A percentile compares a stretch with the other conserved stretches of the same genome.
Evolutionary conservation across 2,113 vertebrate genomes (phyloP).

Genomic region (Gymnobelideus leadbeateri): DNA sequence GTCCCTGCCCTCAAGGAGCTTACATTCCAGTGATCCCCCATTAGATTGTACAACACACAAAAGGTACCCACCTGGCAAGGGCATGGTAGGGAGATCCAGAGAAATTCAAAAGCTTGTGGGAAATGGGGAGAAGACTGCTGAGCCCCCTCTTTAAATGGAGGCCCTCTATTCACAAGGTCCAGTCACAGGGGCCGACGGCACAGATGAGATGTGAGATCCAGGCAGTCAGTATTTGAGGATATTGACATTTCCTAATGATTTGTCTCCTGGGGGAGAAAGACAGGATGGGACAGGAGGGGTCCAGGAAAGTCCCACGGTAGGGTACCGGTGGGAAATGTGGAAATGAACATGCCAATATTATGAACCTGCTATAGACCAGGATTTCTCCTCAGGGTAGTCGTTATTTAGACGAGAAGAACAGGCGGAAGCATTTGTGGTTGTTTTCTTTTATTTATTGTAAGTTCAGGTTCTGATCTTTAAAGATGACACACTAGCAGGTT

Average conservation of each 20-base stretch:
- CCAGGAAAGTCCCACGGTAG: not conserved
- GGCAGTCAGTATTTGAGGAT: not conserved
- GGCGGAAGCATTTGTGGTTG: not conserved
- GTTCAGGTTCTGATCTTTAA: not conserved
- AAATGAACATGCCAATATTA: not conserved
- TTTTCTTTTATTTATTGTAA: not conserved
- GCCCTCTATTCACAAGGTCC: too few relatives aligned
- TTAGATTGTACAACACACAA: slow-evolving; percentile 34
- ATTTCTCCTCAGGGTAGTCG: not conserved
- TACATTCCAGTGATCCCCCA: slow-evolving; percentile 8
- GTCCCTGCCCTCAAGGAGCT: not conserved
- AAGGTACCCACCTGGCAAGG: not conserved
- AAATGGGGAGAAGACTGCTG: too few relatives aligned
- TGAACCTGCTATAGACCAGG: not conserved
- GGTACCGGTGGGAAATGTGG: not conserved
- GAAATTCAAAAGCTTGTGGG: too few relatives aligned
- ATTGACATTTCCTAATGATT: not conserved
- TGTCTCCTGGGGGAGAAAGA: too few relatives aligned
- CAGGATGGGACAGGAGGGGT: too few relatives aligned
- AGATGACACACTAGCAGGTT: not conserved
- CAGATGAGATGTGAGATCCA: not conserved
- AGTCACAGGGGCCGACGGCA: not conserved
- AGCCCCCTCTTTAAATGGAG: not conserved
- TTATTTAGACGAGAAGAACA: not conserved
- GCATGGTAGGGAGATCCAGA: not conserved